Conservation (phyloP, 2,888 invertebrate species). For the Agrochola lychnidis region DNA sequence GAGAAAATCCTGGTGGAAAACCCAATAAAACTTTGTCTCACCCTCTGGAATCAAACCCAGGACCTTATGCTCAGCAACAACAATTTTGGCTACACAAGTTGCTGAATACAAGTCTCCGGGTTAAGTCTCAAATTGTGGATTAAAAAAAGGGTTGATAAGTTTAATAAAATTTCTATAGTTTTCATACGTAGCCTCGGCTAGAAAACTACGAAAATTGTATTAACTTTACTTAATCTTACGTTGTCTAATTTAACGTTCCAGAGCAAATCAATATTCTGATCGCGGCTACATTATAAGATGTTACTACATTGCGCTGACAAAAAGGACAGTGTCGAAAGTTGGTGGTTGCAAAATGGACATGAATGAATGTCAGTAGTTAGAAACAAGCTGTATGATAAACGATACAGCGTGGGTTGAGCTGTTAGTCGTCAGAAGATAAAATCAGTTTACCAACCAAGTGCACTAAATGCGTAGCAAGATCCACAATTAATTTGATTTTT, state of each 20-base stretch:
- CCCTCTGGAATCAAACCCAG: no score
- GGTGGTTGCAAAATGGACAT: background rate
- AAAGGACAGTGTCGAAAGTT: background rate
- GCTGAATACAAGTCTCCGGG: no score
- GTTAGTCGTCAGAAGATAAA: background rate
- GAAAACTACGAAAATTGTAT: no score
- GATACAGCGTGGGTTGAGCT: no score
- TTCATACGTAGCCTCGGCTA: no score
- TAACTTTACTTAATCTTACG: no score
- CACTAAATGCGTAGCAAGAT: slow-evolving; percentile 93
- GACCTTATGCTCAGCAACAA: background rate
- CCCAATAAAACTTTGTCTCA: no score
- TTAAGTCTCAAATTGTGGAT: background rate
- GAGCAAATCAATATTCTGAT: background rate
- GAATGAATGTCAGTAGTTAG: background rate
- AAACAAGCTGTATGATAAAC: background rate
- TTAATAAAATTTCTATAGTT: background rate
- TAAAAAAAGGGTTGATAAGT: background rate
- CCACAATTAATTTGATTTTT: slow-evolving; percentile 95
- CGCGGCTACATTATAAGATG: background rate
- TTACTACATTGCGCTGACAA: background rate
- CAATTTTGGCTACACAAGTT: background rate
- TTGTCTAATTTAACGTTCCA: background rate
- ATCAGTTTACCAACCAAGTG: slow-evolving; percentile 52
- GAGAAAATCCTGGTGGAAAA: no score